Evolutionary conservation across 2,113 vertebrate species (phyloP).

Genomic region (Apistogramma diplotaenia): DNA sequence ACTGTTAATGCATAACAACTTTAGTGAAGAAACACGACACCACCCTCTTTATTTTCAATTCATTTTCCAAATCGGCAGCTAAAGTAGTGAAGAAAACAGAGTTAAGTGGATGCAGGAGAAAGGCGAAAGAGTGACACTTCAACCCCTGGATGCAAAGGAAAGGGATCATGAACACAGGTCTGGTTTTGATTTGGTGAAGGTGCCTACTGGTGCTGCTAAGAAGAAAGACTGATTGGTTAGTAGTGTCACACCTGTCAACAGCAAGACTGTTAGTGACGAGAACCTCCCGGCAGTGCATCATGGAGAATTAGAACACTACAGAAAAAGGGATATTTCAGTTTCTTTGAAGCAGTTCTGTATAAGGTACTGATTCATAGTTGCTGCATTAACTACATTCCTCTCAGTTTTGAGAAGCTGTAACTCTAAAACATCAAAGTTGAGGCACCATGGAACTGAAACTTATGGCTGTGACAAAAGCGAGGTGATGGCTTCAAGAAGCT

Average conservation of each 20-base stretch:
- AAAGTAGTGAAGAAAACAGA: slow-evolving; percentile 12
- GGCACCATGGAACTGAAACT: background rate
- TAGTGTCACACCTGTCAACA: slow-evolving; percentile 42
- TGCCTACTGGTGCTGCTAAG: slow-evolving; percentile 20
- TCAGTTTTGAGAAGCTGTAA: background rate
- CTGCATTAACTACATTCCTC: background rate
- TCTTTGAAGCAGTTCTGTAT: background rate
- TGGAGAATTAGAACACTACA: slow-evolving; percentile 8
- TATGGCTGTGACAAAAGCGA: background rate
- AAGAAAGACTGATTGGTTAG: slow-evolving; percentile 66
- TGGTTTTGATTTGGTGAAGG: slow-evolving; percentile 20
- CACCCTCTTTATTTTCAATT: background rate
- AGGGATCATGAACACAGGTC: slow-evolving; percentile 2
- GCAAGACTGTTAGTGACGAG: slow-evolving; percentile 59
- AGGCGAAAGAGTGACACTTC: slow-evolving; percentile 9
- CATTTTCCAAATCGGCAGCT: background rate
- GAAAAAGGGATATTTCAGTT: background rate
- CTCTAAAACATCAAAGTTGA: background rate
- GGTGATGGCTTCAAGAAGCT: background rate
- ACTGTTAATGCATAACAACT: background rate
- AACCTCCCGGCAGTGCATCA: slow-evolving; percentile 18
- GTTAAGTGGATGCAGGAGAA: slow-evolving; percentile 36
- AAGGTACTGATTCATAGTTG: background rate
- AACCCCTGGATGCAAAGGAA: slow-evolving; percentile 32
- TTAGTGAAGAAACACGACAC: background rate